phyloP scores from a whole-genome alignment of 2,113 vertebrate genomes.

The Pluvianellus socialis region DNA sequence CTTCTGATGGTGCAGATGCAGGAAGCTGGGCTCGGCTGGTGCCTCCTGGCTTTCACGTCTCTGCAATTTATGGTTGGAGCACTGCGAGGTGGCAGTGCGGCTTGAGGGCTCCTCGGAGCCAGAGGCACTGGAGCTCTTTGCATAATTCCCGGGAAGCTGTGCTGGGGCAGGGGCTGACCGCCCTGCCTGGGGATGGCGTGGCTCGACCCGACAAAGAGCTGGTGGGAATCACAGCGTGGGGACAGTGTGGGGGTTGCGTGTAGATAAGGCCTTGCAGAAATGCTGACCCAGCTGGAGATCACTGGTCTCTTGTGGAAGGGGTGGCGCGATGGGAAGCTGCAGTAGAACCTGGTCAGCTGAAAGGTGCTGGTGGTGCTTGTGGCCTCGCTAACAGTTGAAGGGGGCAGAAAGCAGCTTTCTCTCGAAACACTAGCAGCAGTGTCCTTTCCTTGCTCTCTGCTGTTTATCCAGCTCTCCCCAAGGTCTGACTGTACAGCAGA shows the following conservation, averaged over 20 bases:
- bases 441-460: background rate
- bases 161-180: background rate
- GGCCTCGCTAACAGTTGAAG: background rate
- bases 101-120: background rate
- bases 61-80: background rate
- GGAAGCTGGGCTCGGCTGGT: background rate
- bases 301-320: background rate
- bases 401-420: background rate
- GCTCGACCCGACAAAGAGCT: background rate
- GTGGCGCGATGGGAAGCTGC: background rate
- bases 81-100: background rate
- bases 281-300: background rate
- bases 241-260: accelerated
- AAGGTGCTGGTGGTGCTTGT: background rate
- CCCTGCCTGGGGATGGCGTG: background rate
- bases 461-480: background rate
- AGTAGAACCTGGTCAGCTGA: background rate
- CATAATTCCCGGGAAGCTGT: accelerated
- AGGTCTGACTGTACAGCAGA: background rate
- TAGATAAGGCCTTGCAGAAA: background rate
- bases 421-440: accelerated
- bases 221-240: accelerated
- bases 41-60: background rate
- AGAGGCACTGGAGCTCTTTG: background rate
- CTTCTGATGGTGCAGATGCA: background rate